These are phyloP conservation scores for Cecidostiba fungosa DNA, from an alignment of 2,888 invertebrate genomes.

Conservation along the genomic window DNA sequence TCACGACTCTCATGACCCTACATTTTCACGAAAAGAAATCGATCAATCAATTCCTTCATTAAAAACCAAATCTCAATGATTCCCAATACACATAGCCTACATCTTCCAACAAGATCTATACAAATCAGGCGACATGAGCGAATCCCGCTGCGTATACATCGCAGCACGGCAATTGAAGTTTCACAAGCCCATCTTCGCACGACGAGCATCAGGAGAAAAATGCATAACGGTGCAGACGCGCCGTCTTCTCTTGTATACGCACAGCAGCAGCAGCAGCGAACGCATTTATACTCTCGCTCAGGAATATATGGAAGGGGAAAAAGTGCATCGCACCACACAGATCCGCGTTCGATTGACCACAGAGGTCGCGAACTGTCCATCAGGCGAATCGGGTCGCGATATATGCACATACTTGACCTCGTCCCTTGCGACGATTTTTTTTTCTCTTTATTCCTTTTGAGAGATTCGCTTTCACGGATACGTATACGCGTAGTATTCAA, in stretches of 20 bases:
- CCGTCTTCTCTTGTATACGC: neutral
- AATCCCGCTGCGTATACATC: neutral
- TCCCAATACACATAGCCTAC: neutral
- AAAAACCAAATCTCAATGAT: neutral
- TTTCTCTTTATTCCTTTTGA: slow-evolving; percentile 33
- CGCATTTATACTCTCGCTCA: neutral
- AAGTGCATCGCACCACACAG: slow-evolving; percentile 10
- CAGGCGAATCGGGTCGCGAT: slow-evolving; percentile 65
- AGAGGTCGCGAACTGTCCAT: slow-evolving; percentile 52
- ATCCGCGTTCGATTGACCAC: slow-evolving; percentile 31
- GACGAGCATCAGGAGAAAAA: slow-evolving; percentile 51
- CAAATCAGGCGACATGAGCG: neutral
- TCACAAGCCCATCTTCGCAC: slow-evolving; percentile 5
- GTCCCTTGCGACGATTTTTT: slow-evolving; percentile 39
- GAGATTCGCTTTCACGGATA: slow-evolving; percentile 65
- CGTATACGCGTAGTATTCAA: slow-evolving; percentile 42
- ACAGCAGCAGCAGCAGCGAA: neutral
- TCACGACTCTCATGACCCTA: too few species aligned
- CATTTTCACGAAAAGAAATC: too few species aligned
- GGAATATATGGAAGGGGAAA: neutral
- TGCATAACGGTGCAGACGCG: slow-evolving; percentile 55
- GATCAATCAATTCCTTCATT: neutral
- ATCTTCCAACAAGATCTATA: too few species aligned
- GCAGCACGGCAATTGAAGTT: neutral
- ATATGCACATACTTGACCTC: slow-evolving; percentile 46